Evolutionary conservation across 2,797 vertebrate genomes (phyloP).

Genomic region (Manis javanica): DNA sequence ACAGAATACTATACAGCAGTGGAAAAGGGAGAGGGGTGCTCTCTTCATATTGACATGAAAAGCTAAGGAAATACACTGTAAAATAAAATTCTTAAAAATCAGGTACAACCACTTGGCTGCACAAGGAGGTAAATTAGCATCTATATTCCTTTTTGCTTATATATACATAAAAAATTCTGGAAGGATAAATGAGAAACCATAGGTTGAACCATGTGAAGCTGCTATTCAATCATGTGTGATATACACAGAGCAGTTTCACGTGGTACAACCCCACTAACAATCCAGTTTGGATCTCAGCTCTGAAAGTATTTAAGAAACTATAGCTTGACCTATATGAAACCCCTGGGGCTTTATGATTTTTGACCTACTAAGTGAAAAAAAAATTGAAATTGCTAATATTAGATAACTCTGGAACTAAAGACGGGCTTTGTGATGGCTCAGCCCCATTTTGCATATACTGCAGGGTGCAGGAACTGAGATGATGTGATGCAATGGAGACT

Average conservation of each 20-base stretch:
- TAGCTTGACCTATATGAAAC: background rate
- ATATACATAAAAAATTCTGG: background rate
- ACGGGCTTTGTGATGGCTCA: background rate
- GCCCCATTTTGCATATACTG: background rate
- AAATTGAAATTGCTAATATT: background rate
- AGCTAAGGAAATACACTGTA: background rate
- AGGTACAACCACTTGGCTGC: background rate
- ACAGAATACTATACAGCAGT: background rate
- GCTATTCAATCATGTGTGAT: background rate
- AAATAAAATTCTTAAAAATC: background rate
- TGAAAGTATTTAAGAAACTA: background rate
- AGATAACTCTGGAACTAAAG: background rate
- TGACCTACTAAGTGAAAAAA: background rate
- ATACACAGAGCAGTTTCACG: background rate
- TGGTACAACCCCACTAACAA: background rate
- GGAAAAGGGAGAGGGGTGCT: background rate
- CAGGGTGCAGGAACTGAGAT: background rate
- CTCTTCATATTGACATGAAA: background rate
- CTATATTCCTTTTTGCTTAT: background rate
- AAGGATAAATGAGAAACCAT: background rate
- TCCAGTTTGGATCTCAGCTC: background rate
- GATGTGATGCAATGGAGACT: background rate
- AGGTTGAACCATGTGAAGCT: background rate
- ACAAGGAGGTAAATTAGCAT: background rate
- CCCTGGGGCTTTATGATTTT: background rate